These are phyloP conservation scores for Okapia johnstoni DNA, from an alignment of 2,113 vertebrate species.

Conservation along the genomic window DNA sequence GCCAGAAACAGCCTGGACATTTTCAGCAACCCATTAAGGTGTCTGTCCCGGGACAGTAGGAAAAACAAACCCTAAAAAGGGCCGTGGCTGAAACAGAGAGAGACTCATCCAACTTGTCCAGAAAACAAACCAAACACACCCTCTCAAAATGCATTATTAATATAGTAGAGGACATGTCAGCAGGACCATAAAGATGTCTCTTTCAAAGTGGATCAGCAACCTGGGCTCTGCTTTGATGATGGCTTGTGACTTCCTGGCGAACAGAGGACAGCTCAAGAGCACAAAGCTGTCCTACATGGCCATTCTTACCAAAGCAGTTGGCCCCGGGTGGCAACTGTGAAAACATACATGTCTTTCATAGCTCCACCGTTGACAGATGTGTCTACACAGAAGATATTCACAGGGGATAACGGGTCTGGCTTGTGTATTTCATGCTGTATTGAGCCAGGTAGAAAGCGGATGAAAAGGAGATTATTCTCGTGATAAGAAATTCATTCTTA, in stretches of 20 bases:
- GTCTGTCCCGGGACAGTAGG: slow-evolving; percentile 8
- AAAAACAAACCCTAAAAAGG: slow-evolving; percentile 28
- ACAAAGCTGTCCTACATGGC: background rate
- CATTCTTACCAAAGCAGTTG: slow-evolving; percentile 23
- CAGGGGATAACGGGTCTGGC: slow-evolving; percentile 73
- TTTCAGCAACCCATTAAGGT: slow-evolving; percentile 52
- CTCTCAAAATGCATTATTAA: background rate
- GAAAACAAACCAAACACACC: background rate
- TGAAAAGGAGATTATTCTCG: slow-evolving; percentile 38
- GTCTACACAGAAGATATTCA: slow-evolving; percentile 81
- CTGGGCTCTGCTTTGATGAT: background rate
- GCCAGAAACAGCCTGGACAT: slow-evolving; percentile 41
- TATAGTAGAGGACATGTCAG: background rate
- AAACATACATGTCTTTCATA: slow-evolving; percentile 78
- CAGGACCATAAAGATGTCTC: background rate
- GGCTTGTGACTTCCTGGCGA: background rate
- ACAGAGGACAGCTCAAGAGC: background rate
- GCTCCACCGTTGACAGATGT: slow-evolving; percentile 62
- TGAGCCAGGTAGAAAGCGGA: background rate
- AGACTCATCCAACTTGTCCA: background rate
- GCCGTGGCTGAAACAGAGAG: background rate
- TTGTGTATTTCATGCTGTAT: background rate
- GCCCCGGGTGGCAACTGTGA: slow-evolving; percentile 63
- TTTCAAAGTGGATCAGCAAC: background rate
- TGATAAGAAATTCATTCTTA: slow-evolving; percentile 76